These are phyloP conservation scores for Chinchilla lanigera DNA, from an alignment of 2,113 vertebrate species.

Conservation along the genomic window DNA sequence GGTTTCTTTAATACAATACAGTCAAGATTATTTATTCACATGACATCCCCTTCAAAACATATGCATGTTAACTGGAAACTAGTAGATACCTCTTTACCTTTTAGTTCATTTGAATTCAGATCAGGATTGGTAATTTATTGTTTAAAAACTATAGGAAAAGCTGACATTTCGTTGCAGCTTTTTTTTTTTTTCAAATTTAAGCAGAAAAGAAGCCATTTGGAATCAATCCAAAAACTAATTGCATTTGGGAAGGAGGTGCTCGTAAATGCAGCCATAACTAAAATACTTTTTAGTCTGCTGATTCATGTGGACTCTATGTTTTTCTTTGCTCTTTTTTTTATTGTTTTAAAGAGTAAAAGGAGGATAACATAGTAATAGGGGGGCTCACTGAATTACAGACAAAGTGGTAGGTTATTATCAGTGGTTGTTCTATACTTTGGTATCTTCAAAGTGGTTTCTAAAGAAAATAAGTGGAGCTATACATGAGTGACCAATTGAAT, in stretches of 20 bases:
- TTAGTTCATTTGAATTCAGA: constrained; percentile 1
- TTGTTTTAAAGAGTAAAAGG: no score
- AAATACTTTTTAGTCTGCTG: constrained; percentile 38
- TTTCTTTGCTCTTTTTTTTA: no score
- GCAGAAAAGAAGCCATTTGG: constrained; percentile 56
- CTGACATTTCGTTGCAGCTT: not conserved
- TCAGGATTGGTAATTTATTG: constrained; percentile 49
- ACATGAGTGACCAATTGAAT: no score
- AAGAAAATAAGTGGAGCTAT: no score
- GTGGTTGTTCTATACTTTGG: no score
- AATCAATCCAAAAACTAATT: constrained; percentile 71
- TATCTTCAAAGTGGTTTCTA: no score
- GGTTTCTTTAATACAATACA: not conserved
- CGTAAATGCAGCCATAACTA: constrained; percentile 60
- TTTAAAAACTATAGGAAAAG: constrained; percentile 57
- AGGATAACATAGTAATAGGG: no score
- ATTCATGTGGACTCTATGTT: not conserved
- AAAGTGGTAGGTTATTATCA: no score
- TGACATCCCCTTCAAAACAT: not conserved
- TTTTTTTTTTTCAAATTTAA: constrained; percentile 49
- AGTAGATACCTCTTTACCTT: accelerated
- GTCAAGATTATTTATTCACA: not conserved
- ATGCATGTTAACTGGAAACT: not conserved
- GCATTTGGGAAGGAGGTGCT: constrained; percentile 45
- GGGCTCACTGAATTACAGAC: no score